Percentiles rank a stretch among this genome's conserved stretches.
phyloP scores from a whole-genome alignment of 2,888 invertebrate genomes.

The Dioctria linearis region DNA sequence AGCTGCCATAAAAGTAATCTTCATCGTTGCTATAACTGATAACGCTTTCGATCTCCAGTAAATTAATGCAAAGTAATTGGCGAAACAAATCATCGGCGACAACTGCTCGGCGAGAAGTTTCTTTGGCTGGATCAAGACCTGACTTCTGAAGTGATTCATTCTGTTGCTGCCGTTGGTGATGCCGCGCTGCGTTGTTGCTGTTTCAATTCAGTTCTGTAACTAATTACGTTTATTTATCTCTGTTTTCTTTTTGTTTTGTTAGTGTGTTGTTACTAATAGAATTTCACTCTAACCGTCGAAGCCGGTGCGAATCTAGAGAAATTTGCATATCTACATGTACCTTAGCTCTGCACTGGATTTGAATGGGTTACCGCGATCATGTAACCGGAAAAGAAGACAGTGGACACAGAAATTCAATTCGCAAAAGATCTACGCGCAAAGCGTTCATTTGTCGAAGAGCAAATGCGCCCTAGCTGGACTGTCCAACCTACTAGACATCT shows the following conservation, averaged over 20 bases:
- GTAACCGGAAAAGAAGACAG: background rate
- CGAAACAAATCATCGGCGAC: constrained; percentile 51
- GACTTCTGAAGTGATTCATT: constrained; percentile 13
- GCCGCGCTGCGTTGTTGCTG: background rate
- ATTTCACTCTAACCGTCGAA: constrained; percentile 9
- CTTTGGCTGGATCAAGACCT: background rate
- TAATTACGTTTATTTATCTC: constrained; percentile 47
- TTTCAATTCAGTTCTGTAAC: constrained; percentile 34
- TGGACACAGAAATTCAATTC: constrained; percentile 16
- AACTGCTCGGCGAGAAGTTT: constrained; percentile 39
- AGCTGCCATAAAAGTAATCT: constrained; percentile 51
- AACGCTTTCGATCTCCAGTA: constrained; percentile 45
- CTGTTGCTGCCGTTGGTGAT: background rate
- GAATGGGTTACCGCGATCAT: constrained; percentile 3
- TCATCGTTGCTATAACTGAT: constrained; percentile 51
- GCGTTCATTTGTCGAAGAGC: constrained; percentile 13
- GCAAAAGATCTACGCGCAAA: background rate
- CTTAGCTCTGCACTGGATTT: background rate
- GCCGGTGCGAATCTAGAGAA: constrained; percentile 1
- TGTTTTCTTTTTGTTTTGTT: background rate
- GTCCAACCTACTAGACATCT: background rate
- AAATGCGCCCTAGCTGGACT: background rate
- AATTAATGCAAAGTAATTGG: constrained; percentile 49
- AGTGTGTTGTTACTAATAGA: background rate
- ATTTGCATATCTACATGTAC: constrained; percentile 23